Percentiles rank a stretch among this genome's conserved stretches.
These are phyloP conservation scores for Apamea epomidion DNA, from an alignment of 2,888 invertebrate genomes.

Conservation along the genomic window DNA sequence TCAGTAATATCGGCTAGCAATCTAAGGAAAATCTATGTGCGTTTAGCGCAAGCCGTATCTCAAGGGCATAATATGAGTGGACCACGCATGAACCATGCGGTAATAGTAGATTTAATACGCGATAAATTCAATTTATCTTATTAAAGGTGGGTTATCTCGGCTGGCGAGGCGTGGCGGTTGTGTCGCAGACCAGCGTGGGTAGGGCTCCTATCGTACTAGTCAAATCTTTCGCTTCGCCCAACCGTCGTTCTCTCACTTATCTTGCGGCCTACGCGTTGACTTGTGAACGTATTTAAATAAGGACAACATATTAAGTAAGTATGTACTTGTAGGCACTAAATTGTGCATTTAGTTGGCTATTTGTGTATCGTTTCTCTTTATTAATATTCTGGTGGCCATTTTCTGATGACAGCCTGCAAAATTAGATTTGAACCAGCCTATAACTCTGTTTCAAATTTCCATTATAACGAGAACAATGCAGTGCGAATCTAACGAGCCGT, in stretches of 20 bases:
- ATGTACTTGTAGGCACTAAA: constrained; percentile 50
- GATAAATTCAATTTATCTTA: constrained; percentile 84
- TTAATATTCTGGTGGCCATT: constrained; percentile 42
- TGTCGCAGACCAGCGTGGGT: constrained; percentile 77
- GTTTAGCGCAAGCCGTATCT: constrained; percentile 71
- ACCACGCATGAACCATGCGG: constrained; percentile 75
- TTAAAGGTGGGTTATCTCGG: constrained; percentile 75
- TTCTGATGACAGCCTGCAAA: constrained; percentile 7
- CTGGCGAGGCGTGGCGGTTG: constrained; percentile 66
- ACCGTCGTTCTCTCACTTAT: constrained; percentile 64
- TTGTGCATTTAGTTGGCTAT: constrained; percentile 34
- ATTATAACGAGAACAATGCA: constrained; percentile 38
- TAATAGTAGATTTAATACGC: constrained; percentile 78
- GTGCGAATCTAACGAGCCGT: constrained; percentile 27
- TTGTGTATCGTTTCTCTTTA: constrained; percentile 37
- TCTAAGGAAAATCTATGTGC: constrained; percentile 70
- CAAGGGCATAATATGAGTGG: constrained; percentile 74
- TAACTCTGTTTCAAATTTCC: constrained; percentile 23
- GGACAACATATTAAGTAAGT: constrained; percentile 54
- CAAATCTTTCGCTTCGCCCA: constrained; percentile 63
- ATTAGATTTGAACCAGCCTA: background rate
- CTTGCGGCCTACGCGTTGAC: constrained; percentile 66
- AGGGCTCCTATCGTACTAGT: constrained; percentile 66
- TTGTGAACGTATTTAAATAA: constrained; percentile 63
- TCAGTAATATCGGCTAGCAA: constrained; percentile 63